Percentiles rank a stretch among this genome's conserved stretches.
Evolutionary conservation across 2,888 invertebrate species (phyloP).

Genomic region (Aethes cnicana): DNA sequence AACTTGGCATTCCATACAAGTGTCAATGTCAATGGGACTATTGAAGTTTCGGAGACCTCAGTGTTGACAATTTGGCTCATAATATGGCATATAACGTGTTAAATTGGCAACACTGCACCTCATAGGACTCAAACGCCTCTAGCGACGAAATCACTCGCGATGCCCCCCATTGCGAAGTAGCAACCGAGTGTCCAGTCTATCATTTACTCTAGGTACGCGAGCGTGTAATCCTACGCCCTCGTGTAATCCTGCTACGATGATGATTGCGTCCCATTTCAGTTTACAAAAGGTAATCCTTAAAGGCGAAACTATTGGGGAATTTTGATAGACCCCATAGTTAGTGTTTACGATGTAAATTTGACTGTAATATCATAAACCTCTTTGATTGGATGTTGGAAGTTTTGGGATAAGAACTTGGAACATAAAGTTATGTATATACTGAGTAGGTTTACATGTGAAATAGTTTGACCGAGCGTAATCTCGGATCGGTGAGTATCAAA

Average conservation of each 20-base stretch:
- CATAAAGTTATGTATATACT: constrained; percentile 31
- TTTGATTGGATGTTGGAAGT: constrained; percentile 72
- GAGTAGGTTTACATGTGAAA: constrained; percentile 37
- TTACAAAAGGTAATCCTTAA: constrained; percentile 82
- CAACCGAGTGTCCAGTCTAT: constrained; percentile 14
- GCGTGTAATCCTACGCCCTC: constrained; percentile 56
- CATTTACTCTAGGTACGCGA: constrained; percentile 39
- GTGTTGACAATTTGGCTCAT: too few relatives aligned
- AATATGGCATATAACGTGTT: too few relatives aligned
- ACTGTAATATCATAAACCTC: constrained; percentile 78
- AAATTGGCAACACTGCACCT: too few relatives aligned
- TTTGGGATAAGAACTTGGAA: constrained; percentile 56
- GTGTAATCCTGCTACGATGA: constrained; percentile 77
- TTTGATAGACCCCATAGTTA: constrained; percentile 59
- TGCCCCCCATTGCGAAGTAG: too few relatives aligned
- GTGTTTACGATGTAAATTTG: constrained; percentile 81
- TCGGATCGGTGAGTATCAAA: constrained; percentile 1
- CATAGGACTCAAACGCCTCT: too few relatives aligned
- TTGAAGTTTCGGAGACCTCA: too few relatives aligned
- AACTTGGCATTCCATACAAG: too few relatives aligned
- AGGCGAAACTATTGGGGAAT: constrained; percentile 74
- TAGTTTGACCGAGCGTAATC: constrained; percentile 36
- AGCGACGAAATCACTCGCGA: too few relatives aligned
- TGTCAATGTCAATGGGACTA: neutral
- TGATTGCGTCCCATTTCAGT: constrained; percentile 80